phyloP scores from a whole-genome alignment of 2,888 invertebrate species.

The Agrilus mali region DNA sequence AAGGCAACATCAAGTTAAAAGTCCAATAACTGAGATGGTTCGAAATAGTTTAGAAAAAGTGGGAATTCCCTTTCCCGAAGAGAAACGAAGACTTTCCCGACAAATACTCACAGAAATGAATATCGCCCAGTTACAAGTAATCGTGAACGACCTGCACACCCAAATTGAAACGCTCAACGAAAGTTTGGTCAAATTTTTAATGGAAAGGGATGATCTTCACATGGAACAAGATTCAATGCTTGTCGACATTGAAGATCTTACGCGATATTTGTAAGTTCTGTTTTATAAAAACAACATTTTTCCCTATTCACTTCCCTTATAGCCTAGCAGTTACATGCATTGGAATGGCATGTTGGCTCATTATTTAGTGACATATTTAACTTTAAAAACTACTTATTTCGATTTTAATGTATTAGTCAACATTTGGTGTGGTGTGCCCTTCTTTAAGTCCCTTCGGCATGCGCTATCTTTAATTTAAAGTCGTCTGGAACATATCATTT shows the following conservation, averaged over 20 bases:
- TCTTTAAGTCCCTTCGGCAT: too few relatives aligned
- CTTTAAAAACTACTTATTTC: too few relatives aligned
- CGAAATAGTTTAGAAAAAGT: constrained; percentile 69
- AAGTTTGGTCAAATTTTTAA: constrained; percentile 73
- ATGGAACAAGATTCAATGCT: constrained; percentile 98
- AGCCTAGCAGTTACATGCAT: background rate
- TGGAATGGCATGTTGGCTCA: too few relatives aligned
- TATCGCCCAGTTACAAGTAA: constrained; percentile 83
- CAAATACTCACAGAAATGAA: constrained; percentile 87
- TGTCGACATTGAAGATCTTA: constrained; percentile 93
- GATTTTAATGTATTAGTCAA: too few relatives aligned
- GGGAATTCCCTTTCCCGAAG: constrained; percentile 69
- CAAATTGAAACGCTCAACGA: constrained; percentile 90
- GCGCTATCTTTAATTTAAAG: too few relatives aligned
- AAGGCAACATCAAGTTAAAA: constrained; percentile 56
- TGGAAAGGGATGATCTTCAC: constrained; percentile 90
- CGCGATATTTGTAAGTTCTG: constrained; percentile 67
- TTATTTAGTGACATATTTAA: too few relatives aligned
- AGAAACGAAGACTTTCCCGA: constrained; percentile 69
- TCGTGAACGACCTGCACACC: constrained; percentile 88
- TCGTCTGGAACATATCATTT: too few relatives aligned
- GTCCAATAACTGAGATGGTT: constrained; percentile 79
- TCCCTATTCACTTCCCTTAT: too few relatives aligned
- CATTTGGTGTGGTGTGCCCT: too few relatives aligned
- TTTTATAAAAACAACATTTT: background rate